Conservation (phyloP, 2,113 vertebrate genomes). For the Nematolebias whitei region DNA sequence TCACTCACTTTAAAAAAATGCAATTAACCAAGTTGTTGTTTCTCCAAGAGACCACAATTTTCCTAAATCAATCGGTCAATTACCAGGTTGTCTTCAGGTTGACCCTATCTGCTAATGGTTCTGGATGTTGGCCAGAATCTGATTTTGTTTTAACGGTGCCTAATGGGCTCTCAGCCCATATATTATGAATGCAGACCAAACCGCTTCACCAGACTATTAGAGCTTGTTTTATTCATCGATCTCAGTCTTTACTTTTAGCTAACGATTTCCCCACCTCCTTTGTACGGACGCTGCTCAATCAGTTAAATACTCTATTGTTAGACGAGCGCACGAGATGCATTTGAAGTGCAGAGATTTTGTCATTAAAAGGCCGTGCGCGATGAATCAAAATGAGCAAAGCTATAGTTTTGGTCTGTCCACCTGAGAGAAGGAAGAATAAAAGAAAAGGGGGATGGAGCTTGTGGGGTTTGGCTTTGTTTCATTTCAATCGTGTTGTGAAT, state of each 20-base stretch:
- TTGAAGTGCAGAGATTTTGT: slow-evolving; percentile 45
- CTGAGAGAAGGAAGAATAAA: slow-evolving; percentile 13
- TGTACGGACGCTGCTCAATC: slow-evolving; percentile 47
- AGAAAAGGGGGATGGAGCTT: background rate
- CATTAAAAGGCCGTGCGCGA: slow-evolving; percentile 44
- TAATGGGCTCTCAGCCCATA: slow-evolving; percentile 74
- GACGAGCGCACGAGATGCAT: slow-evolving; percentile 30
- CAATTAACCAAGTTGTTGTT: slow-evolving; percentile 64
- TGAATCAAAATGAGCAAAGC: slow-evolving; percentile 60
- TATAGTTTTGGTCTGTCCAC: slow-evolving; percentile 36
- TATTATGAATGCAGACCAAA: slow-evolving; percentile 72
- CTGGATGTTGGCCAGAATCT: slow-evolving; percentile 66
- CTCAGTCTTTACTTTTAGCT: slow-evolving; percentile 59
- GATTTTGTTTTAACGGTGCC: slow-evolving; percentile 73
- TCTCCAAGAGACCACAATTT: slow-evolving; percentile 60
- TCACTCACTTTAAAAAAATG: slow-evolving; percentile 43
- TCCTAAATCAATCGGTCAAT: slow-evolving; percentile 75
- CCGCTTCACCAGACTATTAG: slow-evolving; percentile 50
- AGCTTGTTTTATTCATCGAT: slow-evolving; percentile 64
- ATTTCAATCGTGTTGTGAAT: slow-evolving; percentile 37
- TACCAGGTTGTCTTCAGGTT: slow-evolving; percentile 65
- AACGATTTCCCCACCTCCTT: slow-evolving; percentile 28
- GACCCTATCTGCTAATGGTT: slow-evolving; percentile 73
- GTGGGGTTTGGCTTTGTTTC: slow-evolving; percentile 15
- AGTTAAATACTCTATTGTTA: slow-evolving; percentile 48